Evolutionary conservation across 92 coral and sea anemone species (phyloP), one percentile per base, ranked within the genome.

Genomic region (Bergia puertoricense): DNA sequence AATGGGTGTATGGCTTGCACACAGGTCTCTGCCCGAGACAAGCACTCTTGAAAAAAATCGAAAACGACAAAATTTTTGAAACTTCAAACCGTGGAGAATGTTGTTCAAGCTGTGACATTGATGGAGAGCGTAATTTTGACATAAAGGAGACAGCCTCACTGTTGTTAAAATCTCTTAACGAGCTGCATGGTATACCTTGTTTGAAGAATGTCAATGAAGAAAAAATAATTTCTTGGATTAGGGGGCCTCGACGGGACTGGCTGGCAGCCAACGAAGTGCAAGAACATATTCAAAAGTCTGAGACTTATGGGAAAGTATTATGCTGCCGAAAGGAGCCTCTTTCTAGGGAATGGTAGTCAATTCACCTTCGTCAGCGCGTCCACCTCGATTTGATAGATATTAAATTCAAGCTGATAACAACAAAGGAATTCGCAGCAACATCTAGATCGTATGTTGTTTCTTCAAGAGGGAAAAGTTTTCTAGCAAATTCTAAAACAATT

Each of bases 41-140:
- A 88, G 73, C 45, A 79, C 83, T 89, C 15, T 76, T 81, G 44
- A 81, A 81, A 20, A 89, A 72, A 22, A 82, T 82, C 82, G 77
- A 89, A 39, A 50, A 79, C 14, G 67, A 48, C 6, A 85, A 89
- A 22, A 75, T 82, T 30, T 82, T 89, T 75, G 91, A 89, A 80
- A 40, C 13, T 43, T 88, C 91, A 37, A 73, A 74, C 2, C 73
- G 85, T 75, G 91, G 91, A 45, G 91, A 89, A 66, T 82, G 91
- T 56, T 89, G 91, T 76, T 81, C 88, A 42, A 89, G 88, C 90
- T 88, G 90, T 48, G 88, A 81, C 76, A 89, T 89, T 44, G 48
- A 44, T 44, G 48, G 48, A 44, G 48, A 44, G 48, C 48, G 48
- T 44, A 44, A 44, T 44, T 44, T 44, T 5, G 48, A 44, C 48